Evolutionary conservation across 2,797 vertebrate genomes (phyloP).

Genomic region (Melanotaenia maccullochi): DNA sequence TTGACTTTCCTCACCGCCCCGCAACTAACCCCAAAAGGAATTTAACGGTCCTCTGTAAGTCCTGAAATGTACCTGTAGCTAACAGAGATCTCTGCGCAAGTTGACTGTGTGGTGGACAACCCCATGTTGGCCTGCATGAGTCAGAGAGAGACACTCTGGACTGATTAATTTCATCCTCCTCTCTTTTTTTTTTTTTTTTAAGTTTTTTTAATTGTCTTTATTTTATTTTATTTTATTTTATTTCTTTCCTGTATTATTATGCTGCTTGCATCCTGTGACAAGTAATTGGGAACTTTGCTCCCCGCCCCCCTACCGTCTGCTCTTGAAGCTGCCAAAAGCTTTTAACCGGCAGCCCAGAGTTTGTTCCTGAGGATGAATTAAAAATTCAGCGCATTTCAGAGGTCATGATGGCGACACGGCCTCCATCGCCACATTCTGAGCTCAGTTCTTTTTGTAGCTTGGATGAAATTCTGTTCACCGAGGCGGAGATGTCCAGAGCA

Average conservation of each 20-base stretch:
- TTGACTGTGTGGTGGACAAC: constrained; percentile 35
- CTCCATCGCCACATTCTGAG: constrained; percentile 55
- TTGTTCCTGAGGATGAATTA: constrained; percentile 55
- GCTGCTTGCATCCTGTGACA: constrained; percentile 62
- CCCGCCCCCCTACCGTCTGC: constrained; percentile 22
- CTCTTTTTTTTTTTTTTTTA: constrained; percentile 31
- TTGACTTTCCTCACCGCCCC: constrained; percentile 62
- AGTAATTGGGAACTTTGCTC: constrained; percentile 34
- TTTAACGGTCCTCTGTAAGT: constrained; percentile 54
- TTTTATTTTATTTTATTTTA: not conserved
- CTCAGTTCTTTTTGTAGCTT: constrained; percentile 47
- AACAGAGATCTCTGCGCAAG: constrained; percentile 54
- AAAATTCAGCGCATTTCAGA: constrained; percentile 66
- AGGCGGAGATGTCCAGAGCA: constrained; percentile 60
- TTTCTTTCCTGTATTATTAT: constrained; percentile 25
- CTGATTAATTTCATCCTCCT: constrained; percentile 40
- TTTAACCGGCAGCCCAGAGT: constrained; percentile 45
- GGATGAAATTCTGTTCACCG: constrained; percentile 56
- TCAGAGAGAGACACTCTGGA: constrained; percentile 56
- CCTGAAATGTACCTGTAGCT: constrained; percentile 66
- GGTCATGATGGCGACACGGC: constrained; percentile 65
- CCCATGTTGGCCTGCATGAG: constrained; percentile 18
- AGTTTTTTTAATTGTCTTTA: constrained; percentile 4
- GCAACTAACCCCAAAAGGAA: constrained; percentile 69
- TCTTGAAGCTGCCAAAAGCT: constrained; percentile 57